Conservation (phyloP, 2,888 invertebrate genomes). For the Cantharis nigra region DNA sequence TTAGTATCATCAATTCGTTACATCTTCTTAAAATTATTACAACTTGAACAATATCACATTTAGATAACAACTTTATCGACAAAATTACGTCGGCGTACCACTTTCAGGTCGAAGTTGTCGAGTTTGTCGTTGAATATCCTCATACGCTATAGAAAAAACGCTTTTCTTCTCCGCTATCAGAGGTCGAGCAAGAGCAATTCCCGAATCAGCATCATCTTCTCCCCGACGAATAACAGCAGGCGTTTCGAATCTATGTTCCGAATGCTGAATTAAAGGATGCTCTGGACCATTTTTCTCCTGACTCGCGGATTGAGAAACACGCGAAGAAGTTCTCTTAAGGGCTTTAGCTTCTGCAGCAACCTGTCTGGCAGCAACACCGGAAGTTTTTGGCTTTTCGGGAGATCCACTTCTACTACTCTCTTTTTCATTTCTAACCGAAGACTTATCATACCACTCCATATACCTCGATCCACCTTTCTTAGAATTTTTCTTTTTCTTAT, state of each 20-base stretch:
- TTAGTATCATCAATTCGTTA: not conserved
- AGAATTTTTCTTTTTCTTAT: constrained; percentile 41
- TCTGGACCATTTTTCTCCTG: constrained; percentile 42
- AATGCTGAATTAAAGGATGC: constrained; percentile 77
- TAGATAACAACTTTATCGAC: not conserved
- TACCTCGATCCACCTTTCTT: constrained; percentile 68
- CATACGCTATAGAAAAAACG: constrained; percentile 90
- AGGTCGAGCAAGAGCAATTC: constrained; percentile 75
- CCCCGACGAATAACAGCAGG: constrained; percentile 44
- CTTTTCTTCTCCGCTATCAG: constrained; percentile 87
- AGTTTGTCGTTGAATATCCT: constrained; percentile 86
- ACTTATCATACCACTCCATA: constrained; percentile 76
- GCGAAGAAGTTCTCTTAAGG: constrained; percentile 6
- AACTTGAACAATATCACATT: not conserved
- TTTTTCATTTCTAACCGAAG: constrained; percentile 8
- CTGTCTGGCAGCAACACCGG: constrained; percentile 21
- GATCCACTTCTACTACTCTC: not conserved
- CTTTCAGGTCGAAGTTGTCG: constrained; percentile 81
- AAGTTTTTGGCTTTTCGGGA: constrained; percentile 28
- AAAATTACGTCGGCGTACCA: constrained; percentile 67
- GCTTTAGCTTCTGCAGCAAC: constrained; percentile 17
- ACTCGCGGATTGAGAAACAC: constrained; percentile 1
- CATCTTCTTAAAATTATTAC: not conserved
- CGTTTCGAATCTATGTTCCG: constrained; percentile 75
- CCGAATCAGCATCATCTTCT: constrained; percentile 77